phyloP scores from a whole-genome alignment of 2,888 invertebrate genomes.

The Apodemia zela region DNA sequence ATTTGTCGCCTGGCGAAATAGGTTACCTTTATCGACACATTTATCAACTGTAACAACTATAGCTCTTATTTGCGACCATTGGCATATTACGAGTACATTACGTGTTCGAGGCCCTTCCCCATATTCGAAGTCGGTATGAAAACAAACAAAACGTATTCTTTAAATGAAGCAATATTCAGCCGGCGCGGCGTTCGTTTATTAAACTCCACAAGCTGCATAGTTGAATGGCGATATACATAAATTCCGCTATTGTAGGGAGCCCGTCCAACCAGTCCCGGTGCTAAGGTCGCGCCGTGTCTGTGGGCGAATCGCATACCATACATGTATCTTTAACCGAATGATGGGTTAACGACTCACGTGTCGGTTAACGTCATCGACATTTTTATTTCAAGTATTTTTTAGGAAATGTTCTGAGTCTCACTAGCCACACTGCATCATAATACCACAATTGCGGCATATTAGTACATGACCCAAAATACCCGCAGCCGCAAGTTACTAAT shows the following conservation, averaged over 20 bases:
- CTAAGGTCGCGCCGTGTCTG: constrained; percentile 68
- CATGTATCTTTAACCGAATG: constrained; percentile 21
- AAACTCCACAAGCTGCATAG: constrained; percentile 11
- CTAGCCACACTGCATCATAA: too few species aligned
- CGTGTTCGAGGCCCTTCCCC: too few species aligned
- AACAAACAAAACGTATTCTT: not conserved
- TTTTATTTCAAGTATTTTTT: not conserved
- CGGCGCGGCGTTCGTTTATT: constrained; percentile 1
- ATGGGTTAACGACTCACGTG: constrained; percentile 21
- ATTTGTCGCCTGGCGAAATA: too few species aligned
- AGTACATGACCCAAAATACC: too few species aligned
- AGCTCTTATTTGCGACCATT: too few species aligned
- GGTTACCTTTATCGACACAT: too few species aligned
- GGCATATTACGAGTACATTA: too few species aligned
- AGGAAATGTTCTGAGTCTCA: too few species aligned
- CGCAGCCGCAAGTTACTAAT: too few species aligned
- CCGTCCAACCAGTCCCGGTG: constrained; percentile 62
- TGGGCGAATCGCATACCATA: constrained; percentile 56
- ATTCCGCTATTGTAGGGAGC: constrained; percentile 42
- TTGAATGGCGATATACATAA: constrained; percentile 51
- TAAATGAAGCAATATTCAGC: not conserved
- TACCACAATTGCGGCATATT: too few species aligned
- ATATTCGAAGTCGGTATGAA: not conserved
- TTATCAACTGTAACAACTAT: too few species aligned
- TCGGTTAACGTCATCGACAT: constrained; percentile 15